Evolutionary conservation across 2,888 invertebrate genomes (phyloP).

Genomic region (Megamerina dolium): DNA sequence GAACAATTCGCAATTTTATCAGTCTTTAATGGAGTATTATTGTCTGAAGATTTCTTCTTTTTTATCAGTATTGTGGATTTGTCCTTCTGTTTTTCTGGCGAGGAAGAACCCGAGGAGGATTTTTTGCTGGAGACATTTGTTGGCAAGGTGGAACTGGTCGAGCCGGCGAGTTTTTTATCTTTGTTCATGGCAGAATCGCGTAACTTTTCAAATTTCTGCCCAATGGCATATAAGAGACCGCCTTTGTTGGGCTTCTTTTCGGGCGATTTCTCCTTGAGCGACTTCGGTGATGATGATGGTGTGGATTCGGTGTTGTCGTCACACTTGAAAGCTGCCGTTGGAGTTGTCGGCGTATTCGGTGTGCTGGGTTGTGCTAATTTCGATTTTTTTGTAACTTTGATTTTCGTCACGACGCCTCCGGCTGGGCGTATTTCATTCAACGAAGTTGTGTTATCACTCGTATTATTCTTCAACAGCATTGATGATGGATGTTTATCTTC

Average conservation of each 20-base stretch:
- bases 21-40: slow-evolving; percentile 8
- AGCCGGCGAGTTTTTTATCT: slow-evolving; percentile 31
- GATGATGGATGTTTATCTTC: slow-evolving; percentile 40
- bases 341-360: slow-evolving; percentile 32
- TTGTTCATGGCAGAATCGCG: slow-evolving; percentile 52
- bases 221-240: slow-evolving; percentile 64
- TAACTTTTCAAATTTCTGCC: slow-evolving; percentile 70
- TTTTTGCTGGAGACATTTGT: slow-evolving; percentile 36
- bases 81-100: slow-evolving; percentile 26
- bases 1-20: not conserved
- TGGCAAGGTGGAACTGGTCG: slow-evolving; percentile 16
- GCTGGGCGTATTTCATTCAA: slow-evolving; percentile 30
- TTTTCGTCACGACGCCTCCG: slow-evolving; percentile 27
- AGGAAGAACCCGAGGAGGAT: slow-evolving; percentile 23
- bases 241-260: slow-evolving; percentile 60
- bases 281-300: slow-evolving; percentile 19
- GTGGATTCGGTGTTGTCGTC: slow-evolving; percentile 43
- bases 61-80: slow-evolving; percentile 52
- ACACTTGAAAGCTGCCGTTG: slow-evolving; percentile 25
- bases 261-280: slow-evolving; percentile 45
- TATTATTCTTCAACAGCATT: slow-evolving; percentile 25
- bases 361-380: slow-evolving; percentile 37
- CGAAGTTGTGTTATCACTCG: slow-evolving; percentile 27
- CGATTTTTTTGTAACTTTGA: slow-evolving; percentile 38
- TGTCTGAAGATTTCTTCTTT: slow-evolving; percentile 38